Base-by-base conservation (phyloP, 37 sponge, comb jelly and placozoan genomes). In the Tethya wilhelma region DNA sequence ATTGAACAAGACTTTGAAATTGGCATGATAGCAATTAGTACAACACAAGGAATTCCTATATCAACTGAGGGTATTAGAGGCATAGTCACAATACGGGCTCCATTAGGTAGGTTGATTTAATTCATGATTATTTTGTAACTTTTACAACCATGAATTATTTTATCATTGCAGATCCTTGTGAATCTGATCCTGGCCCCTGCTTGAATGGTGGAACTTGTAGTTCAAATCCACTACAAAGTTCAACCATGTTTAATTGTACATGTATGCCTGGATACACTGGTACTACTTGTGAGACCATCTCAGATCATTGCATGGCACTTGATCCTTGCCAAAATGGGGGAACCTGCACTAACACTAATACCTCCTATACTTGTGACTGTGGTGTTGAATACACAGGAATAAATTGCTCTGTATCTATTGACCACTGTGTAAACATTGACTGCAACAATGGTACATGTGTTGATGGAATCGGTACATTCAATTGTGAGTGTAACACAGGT, bases 181-280 rank as follows among this genome's bases (percentile, higher is more conserved):
- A 37, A 12, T 1, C 7, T 14, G 29, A 55, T n/a, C n/a, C n/a
- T n/a, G n/a, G n/a, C 59, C 36, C 77, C 28, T 90, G 91, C 73
- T 46, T 38, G 30, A 85, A 82, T 81, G 86, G 73, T 72, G 91
- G 81, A 29, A 81, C 72, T 0, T 90, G 91, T 76, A 11, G n/a
- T n/a, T n/a, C n/a, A n/a, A n/a, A n/a, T n/a, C n/a, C 29, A 31
- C 83, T 86, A 33, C 83, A 67, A 28, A 17, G 44, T 69, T 77
- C 78, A 44, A 31, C 1, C 26, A 32, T 19, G 1, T 70, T 62
- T n/a, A 53, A 23, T 39, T 89, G 90, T 56, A 58, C 45, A 6
- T 89, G 90, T 79, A 43, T 38, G 22, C 65, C 42, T 65, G 78
- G 70, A 14, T 84, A 69, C 69, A 41, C 26, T 56, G 69, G 70